A percentile compares a stretch with the other conserved stretches of the same genome.
Conservation (phyloP, 1,140 invertebrate genomes). For the Ceratina japonica region DNA sequence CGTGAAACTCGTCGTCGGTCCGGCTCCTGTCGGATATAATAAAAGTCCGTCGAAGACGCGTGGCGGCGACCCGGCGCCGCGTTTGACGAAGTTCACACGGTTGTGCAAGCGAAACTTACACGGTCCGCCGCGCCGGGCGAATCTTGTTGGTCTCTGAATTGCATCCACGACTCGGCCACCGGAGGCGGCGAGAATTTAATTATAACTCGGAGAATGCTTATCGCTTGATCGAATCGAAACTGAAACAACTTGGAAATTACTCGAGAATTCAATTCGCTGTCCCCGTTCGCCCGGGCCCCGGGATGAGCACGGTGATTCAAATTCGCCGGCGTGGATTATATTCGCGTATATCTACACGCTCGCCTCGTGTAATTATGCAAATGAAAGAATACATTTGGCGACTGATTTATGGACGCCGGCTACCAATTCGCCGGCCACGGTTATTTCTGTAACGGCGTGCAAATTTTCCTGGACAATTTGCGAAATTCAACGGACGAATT, state of each 20-base stretch:
- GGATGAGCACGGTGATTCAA: not conserved
- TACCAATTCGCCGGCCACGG: no score
- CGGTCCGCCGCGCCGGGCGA: constrained; percentile 2
- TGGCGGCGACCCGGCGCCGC: no score
- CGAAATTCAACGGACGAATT: no score
- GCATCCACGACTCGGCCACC: not conserved
- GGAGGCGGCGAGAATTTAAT: constrained; percentile 29
- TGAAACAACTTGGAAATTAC: constrained; percentile 30
- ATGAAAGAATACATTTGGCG: not conserved
- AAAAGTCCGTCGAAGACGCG: not conserved
- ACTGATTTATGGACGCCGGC: not conserved
- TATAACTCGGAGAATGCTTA: constrained; percentile 43
- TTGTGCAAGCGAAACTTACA: not conserved
- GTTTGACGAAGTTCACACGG: constrained; percentile 1
- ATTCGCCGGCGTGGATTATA: not conserved
- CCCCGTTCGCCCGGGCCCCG: not conserved
- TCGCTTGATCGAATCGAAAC: constrained; percentile 33
- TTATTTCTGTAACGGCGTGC: no score
- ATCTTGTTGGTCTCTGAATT: not conserved
- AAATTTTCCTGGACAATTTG: no score
- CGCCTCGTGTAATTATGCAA: constrained; percentile 15
- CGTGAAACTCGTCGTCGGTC: not conserved
- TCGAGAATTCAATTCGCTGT: constrained; percentile 7
- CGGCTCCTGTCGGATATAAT: no score
- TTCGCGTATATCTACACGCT: not conserved